These are phyloP conservation scores for Dolichomitus sp. DNA, from an alignment of 2,888 invertebrate genomes.

Conservation along the genomic window DNA sequence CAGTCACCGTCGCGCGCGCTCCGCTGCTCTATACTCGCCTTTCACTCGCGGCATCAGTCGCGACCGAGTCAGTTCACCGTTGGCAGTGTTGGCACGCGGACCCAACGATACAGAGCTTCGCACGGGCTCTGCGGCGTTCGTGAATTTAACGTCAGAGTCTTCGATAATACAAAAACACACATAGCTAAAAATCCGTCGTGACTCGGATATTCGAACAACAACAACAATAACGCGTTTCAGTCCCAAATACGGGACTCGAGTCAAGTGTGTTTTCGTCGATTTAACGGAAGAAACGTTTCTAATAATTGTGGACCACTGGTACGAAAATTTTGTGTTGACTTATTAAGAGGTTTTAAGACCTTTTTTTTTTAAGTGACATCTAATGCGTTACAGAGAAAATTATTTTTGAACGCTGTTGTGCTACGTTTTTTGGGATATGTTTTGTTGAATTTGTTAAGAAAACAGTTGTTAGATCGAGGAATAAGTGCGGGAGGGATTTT, in stretches of 20 bases:
- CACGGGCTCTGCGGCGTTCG: background rate
- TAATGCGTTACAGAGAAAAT: background rate
- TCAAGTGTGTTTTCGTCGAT: slow-evolving; percentile 6
- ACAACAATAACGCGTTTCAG: background rate
- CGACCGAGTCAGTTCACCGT: slow-evolving; percentile 77
- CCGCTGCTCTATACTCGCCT: slow-evolving; percentile 63
- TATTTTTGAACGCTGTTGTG: no score
- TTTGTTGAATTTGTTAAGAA: no score
- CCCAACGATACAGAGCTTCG: slow-evolving; percentile 43
- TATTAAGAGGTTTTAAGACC: background rate
- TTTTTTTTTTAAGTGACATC: background rate
- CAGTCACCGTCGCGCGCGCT: slow-evolving; percentile 44
- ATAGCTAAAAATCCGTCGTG: no score
- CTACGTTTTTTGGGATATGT: no score
- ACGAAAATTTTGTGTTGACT: slow-evolving; percentile 20
- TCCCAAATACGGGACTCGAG: background rate
- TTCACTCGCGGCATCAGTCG: slow-evolving; percentile 65
- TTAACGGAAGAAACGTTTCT: slow-evolving; percentile 24
- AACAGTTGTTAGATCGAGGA: no score
- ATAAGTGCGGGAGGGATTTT: no score
- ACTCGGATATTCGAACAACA: background rate
- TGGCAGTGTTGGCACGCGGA: slow-evolving; percentile 76
- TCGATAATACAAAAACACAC: no score
- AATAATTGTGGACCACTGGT: slow-evolving; percentile 16
- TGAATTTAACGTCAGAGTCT: background rate